Evolutionary conservation across 53 echinoderm and acorn worm genomes (phyloP), one percentile per base, ranked within the genome.

Genomic region (Holothuria leucospilota): DNA sequence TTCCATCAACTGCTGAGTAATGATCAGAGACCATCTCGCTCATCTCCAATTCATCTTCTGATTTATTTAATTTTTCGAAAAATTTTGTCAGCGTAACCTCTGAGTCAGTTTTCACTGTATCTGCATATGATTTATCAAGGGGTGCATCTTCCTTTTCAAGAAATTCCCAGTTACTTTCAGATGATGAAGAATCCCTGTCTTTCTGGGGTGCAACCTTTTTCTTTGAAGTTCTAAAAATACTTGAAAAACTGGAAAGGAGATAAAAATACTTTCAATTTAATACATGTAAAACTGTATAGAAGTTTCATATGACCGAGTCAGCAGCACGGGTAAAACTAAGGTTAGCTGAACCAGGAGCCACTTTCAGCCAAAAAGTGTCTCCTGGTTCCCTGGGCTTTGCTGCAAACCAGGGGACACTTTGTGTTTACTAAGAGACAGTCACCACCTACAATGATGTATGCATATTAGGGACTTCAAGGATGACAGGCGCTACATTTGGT

Each of bases 221-320:
- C 62, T 90, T 90, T 16, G 81, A 66, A 12, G 39, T 81, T 72
- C 64, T 75, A 68, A 93, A 93, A 20, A 93, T 81, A 74, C 88
- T 90, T 16, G 90, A 60, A 88, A 93, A 93, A 61, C 93, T 93
- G 85, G 39, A 70, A 41, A 51, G 29, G 29, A 82, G 29, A 74
- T 12, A 29, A 71, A 39, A 71, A 41, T 40, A 66, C 28, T 10
- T 10, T 1, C 0, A 56, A 18, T 56, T 56, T 16, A 18, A 56
- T 16, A 56, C 56, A 56, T 56, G 3, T 16, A 16, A 56, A 5
- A 3, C 8, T 56, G 56, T 4, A 18, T 56, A 0, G 16, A 18
- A 56, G 15, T 1, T 56, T 46, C 46, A 8, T 9, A 46, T 40
- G 40, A 5, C 40, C 40, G 4, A 40, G 40, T 40, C 40, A 40